These are phyloP conservation scores for Echinarachnius parma DNA, from an alignment of 53 echinoderm and acorn worm species.

Conservation along the genomic window DNA sequence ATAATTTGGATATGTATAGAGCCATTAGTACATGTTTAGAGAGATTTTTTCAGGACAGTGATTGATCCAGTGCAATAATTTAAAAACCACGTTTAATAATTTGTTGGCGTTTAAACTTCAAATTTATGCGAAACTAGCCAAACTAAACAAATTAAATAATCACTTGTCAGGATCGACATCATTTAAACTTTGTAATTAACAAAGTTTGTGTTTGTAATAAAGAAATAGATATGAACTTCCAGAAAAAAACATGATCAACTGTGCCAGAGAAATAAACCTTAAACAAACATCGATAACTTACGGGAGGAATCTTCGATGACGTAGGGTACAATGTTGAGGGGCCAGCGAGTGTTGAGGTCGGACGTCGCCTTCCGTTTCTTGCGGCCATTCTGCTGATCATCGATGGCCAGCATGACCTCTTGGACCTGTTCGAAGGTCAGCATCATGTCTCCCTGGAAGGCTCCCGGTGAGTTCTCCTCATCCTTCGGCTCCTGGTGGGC, in stretches of 20 bases:
- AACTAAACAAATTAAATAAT: too few relatives aligned
- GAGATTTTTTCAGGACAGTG: too few relatives aligned
- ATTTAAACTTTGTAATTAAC: too few relatives aligned
- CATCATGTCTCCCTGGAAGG: conserved; percentile 58
- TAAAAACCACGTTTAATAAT: too few relatives aligned
- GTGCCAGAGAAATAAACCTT: background rate
- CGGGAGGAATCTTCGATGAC: conserved; percentile 24
- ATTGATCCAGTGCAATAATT: too few relatives aligned
- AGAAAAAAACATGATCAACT: background rate
- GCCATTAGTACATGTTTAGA: too few relatives aligned
- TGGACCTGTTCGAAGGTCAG: conserved; percentile 16
- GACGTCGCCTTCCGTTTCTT: conserved; percentile 45
- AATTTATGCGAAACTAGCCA: too few relatives aligned
- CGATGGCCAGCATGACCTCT: conserved; percentile 32
- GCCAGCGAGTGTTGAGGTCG: conserved; percentile 26
- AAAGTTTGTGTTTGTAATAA: too few relatives aligned
- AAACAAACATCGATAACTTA: conserved; percentile 21
- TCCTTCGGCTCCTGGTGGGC: conserved; percentile 24
- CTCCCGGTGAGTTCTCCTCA: conserved; percentile 5
- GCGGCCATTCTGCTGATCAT: conserved; percentile 42
- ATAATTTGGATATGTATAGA: too few relatives aligned
- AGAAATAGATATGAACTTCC: too few relatives aligned
- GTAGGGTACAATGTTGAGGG: conserved; percentile 39
- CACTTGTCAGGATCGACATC: too few relatives aligned
- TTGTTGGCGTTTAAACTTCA: too few relatives aligned